Conservation (phyloP, 2,797 vertebrate species). For the Chrosomus eos region DNA sequence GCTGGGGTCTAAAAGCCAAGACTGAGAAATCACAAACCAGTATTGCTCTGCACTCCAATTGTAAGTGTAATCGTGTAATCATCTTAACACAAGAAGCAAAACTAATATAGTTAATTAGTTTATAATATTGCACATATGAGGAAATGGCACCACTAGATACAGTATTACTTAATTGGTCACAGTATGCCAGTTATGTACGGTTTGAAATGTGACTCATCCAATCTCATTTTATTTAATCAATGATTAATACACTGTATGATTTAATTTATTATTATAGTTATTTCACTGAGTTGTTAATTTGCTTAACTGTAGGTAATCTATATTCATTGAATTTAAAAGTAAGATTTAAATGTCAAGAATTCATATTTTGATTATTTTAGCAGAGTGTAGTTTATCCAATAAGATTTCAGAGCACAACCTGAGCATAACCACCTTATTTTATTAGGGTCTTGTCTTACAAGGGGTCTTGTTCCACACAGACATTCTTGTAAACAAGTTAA, state of each 20-base stretch:
- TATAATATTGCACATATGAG: neutral
- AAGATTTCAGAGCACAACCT: neutral
- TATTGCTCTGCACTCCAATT: neutral
- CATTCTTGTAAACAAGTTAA: slow-evolving; percentile 3
- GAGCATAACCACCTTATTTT: neutral
- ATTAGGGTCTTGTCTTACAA: neutral
- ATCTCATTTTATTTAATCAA: neutral
- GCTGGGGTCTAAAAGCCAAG: neutral
- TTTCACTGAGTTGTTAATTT: neutral
- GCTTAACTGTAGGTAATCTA: neutral
- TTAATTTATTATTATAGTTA: neutral
- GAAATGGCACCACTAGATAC: neutral
- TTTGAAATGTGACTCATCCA: neutral
- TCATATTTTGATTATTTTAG: neutral
- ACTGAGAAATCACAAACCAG: neutral
- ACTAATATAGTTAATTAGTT: neutral
- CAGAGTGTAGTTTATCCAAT: neutral
- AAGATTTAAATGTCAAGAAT: neutral
- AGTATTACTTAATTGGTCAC: neutral
- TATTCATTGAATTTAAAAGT: neutral
- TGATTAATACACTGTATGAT: neutral
- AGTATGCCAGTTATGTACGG: neutral
- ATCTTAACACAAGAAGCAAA: neutral
- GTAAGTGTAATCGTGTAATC: neutral
- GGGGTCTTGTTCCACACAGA: neutral